These are phyloP conservation scores for Clupea harengus DNA, from an alignment of 2,113 vertebrate species.

Conservation along the genomic window DNA sequence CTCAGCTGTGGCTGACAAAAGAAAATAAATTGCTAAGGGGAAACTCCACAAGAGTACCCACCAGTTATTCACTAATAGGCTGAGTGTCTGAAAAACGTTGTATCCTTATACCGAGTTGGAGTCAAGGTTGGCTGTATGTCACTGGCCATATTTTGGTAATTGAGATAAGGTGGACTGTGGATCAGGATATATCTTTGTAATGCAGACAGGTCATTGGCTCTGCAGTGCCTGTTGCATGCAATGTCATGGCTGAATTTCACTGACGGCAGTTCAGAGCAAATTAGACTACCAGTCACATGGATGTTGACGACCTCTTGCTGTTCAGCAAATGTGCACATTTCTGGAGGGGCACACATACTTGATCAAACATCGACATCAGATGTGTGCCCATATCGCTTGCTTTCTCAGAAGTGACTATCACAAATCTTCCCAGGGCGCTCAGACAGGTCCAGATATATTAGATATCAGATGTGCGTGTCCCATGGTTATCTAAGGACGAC, in stretches of 20 bases:
- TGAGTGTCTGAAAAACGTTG: background rate
- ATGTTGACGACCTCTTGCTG: background rate
- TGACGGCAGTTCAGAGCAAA: background rate
- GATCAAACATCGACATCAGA: background rate
- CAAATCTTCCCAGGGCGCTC: conserved; percentile 35
- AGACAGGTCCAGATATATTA: conserved; percentile 33
- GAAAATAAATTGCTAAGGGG: background rate
- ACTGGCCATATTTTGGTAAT: background rate
- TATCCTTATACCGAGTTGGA: background rate
- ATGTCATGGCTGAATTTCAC: background rate
- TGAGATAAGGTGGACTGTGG: background rate
- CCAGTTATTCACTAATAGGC: background rate
- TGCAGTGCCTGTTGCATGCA: background rate
- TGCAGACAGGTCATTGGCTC: background rate
- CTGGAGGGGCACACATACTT: background rate
- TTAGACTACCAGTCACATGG: background rate
- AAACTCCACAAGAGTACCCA: background rate
- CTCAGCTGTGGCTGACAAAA: conserved; percentile 19
- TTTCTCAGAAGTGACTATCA: conserved; percentile 12
- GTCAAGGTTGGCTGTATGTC: background rate
- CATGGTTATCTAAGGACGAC: background rate
- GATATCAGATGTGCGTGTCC: conserved; percentile 23
- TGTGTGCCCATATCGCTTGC: background rate
- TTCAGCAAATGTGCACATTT: background rate
- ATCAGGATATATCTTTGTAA: background rate